Conservation (phyloP, 1,140 invertebrate genomes). For the Armadillidium nasatum region DNA sequence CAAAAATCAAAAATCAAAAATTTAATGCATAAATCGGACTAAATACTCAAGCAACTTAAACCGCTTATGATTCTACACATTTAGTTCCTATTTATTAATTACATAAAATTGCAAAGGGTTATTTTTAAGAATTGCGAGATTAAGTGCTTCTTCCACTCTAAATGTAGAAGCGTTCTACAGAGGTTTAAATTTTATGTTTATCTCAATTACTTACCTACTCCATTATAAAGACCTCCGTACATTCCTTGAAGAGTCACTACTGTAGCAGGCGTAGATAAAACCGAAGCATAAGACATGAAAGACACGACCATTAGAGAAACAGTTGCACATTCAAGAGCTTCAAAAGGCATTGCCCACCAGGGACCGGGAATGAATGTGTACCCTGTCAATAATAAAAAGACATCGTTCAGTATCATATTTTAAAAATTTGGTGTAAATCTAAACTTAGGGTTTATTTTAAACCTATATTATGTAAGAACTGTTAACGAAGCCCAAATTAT, state of each 20-base stretch:
- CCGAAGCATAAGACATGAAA: neutral
- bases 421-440: neutral
- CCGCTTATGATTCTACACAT: too few species aligned
- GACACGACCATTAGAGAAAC: conserved; percentile 4
- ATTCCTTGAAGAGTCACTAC: conserved; percentile 19
- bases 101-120: too few species aligned
- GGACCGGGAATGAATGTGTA: conserved; percentile 7
- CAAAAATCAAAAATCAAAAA: too few species aligned
- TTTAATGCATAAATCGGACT: too few species aligned
- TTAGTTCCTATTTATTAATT: too few species aligned
- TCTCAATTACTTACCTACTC: neutral
- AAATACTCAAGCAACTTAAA: too few species aligned
- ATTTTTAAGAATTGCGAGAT: too few species aligned
- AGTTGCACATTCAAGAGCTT: conserved; percentile 2
- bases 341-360: conserved; percentile 19
- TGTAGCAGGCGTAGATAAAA: neutral
- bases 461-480: neutral
- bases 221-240: neutral
- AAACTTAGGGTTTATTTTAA: neutral
- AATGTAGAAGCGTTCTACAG: too few species aligned
- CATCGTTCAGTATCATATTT: neutral
- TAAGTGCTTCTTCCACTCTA: too few species aligned
- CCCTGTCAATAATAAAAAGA: neutral
- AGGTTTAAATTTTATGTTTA: too few species aligned
- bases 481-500: too few species aligned